Evolutionary conservation across 92 coral and sea anemone genomes (phyloP), one percentile per base, ranked within the genome.

Genomic region (Parazoanthus darwini): DNA sequence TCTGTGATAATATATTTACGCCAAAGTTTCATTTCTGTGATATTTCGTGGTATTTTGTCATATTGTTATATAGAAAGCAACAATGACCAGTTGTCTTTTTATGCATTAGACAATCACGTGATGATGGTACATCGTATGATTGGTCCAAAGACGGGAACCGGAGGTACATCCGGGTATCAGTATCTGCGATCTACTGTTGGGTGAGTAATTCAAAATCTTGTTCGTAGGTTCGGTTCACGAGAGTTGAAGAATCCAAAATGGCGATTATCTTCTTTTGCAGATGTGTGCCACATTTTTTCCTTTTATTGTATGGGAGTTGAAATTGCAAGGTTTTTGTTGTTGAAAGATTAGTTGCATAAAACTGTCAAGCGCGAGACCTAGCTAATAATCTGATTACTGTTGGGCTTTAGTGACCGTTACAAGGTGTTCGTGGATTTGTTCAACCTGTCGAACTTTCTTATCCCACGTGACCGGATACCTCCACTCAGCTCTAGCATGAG

Each of bases 111-210:
- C 79, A 97, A 95, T 81, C 98, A 97, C 87, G 88, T 96, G 88
- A 90, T 94, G 92, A 90, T 97, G 91, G 99, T 92, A n/a, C 99
- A 97, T 76, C 96, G 99, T 29, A 97, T 92, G 92, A 96, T 97
- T 86, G 99, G 99, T 50, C 50, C 92, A 26, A 97, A 95, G 85
- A 33, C 87, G 42, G 99, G 99, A 10, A 97, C 99, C 44, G 99
- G 99, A 14, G 99, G 99, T 23, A 80, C 96, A 51, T 93, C 99
- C 82, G 99, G 99, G 50, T 97, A 97, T 87, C 97, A 95, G 82
- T 97, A 97, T 78, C 99, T 97, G 68, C 86, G 96, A 20, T 91
- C 98, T 33, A 97, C 99, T 15, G 95, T 94, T 92, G 94, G 99
- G 99, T 97, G 59, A 74, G 94, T 43, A 36, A 3, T 22, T 23